Evolutionary conservation across 2,113 vertebrate species (phyloP), one percentile per base, ranked within the genome.

Genomic region (Delphinapterus leucas): DNA sequence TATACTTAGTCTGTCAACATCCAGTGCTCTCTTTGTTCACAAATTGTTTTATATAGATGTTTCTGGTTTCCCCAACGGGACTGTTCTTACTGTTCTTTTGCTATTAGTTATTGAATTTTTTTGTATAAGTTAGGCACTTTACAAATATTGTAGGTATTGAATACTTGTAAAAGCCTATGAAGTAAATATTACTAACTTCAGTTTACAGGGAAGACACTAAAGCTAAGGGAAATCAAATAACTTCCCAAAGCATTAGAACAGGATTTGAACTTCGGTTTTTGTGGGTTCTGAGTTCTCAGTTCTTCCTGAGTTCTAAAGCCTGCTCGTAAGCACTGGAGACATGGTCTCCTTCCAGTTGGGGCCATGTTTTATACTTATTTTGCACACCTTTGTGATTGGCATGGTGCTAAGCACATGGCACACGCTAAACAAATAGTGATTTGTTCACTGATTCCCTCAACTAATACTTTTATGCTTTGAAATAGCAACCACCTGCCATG

Each of bases 381-480:
- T 80, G 23, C 7, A 25, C 4, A 8, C 8, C 38, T 23, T 77
- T 81, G 31, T 20, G 53, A 74, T 44, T 84, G 63, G 33, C 80
- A 47, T n/a, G 15, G 38, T 47, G 33, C 58, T 79, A 71, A 96
- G 61, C n/a, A 84, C 49, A 77, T 41, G 63, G 84, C 49, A 84
- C 47, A 83, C 86, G n/a, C 41, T 89, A 86, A 92, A 74, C 61
- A 85, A 94, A 91, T 97, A 93, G 13, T 94, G 73, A 63, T 86
- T 88, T 67, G 81, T 41, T 92, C 44, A 89, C 74, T 95, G 70
- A 96, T 47, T 95, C 74, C 36, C 93, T 79, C 47, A 77, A 61
- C 74, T 96, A 88, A 92, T 97, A 95, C 73, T 95, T 95, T 91
- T 87, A 85, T 93, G 82, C 31, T 92, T 96, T 97, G 88, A 95